Percentiles rank a stretch among this genome's conserved stretches.
phyloP scores from a whole-genome alignment of 2,888 invertebrate species.

The Noctuana brunneofusca region DNA sequence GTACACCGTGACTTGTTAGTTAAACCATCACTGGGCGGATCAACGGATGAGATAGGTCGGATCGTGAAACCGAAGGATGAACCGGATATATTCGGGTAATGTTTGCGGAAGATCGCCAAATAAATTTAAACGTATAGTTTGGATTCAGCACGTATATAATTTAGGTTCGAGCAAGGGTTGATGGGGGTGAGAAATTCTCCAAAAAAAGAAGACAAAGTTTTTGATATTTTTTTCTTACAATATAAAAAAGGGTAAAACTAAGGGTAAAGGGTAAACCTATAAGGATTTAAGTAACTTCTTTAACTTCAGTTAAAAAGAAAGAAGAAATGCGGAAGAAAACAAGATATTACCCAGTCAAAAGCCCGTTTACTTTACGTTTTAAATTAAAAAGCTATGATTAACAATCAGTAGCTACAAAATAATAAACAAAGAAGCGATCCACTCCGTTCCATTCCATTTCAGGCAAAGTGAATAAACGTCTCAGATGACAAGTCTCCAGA shows the following conservation, averaged over 20 bases:
- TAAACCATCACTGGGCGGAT: conserved; percentile 22
- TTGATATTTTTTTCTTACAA: too few relatives aligned
- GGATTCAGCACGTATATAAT: not conserved
- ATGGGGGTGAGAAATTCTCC: not conserved
- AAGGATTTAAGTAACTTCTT: not conserved
- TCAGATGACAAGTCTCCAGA: conserved; percentile 17
- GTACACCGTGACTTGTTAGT: conserved; percentile 30
- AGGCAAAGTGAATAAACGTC: conserved; percentile 13
- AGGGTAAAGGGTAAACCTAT: too few relatives aligned
- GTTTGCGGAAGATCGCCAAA: conserved; percentile 9
- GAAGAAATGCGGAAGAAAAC: too few relatives aligned
- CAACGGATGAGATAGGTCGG: conserved; percentile 16
- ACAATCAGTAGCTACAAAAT: not conserved
- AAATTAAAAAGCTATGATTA: too few relatives aligned
- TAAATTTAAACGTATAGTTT: not conserved
- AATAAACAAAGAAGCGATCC: not conserved
- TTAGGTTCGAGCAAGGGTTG: not conserved
- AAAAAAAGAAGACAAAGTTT: too few relatives aligned
- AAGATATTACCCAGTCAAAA: too few relatives aligned
- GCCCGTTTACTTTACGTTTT: too few relatives aligned
- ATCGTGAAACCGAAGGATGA: conserved; percentile 9
- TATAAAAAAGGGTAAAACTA: too few relatives aligned
- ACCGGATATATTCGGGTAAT: conserved; percentile 5
- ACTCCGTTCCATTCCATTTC: conserved; percentile 5
- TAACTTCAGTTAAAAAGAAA: too few relatives aligned